Evolutionary conservation across 2,113 vertebrate species (phyloP).

Genomic region (Uropsilus gracilis): DNA sequence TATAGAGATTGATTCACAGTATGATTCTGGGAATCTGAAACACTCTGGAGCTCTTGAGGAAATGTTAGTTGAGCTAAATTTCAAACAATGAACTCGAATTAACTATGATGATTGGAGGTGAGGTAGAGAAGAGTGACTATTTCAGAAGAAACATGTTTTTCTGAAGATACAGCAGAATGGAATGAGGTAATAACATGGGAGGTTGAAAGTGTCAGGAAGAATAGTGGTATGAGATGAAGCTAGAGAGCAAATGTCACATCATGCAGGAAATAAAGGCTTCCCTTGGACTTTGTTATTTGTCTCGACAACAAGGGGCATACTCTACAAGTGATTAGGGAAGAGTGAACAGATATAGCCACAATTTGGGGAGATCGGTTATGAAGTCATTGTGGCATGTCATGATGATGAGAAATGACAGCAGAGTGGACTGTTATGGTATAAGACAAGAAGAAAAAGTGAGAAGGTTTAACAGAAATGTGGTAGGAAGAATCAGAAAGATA

Average conservation of each 20-base stretch:
- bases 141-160: background rate
- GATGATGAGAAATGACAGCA: background rate
- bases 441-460: background rate
- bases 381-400: fast-evolving
- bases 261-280: fast-evolving
- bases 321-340: background rate
- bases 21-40: background rate
- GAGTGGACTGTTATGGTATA: background rate
- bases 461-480: background rate
- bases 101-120: background rate
- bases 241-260: background rate
- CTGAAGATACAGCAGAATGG: background rate
- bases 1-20: background rate
- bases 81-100: background rate
- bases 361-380: background rate
- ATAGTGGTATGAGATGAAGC: background rate
- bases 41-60: background rate
- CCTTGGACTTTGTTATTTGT: background rate
- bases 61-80: background rate
- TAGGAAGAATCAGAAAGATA: background rate
- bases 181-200: background rate
- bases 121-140: background rate
- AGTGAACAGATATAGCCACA: background rate
- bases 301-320: background rate
- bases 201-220: too few species aligned